Percentiles rank a stretch among this genome's conserved stretches.
Evolutionary conservation across 2,797 vertebrate species (phyloP).

Genomic region (Arctocebus calabarensis): DNA sequence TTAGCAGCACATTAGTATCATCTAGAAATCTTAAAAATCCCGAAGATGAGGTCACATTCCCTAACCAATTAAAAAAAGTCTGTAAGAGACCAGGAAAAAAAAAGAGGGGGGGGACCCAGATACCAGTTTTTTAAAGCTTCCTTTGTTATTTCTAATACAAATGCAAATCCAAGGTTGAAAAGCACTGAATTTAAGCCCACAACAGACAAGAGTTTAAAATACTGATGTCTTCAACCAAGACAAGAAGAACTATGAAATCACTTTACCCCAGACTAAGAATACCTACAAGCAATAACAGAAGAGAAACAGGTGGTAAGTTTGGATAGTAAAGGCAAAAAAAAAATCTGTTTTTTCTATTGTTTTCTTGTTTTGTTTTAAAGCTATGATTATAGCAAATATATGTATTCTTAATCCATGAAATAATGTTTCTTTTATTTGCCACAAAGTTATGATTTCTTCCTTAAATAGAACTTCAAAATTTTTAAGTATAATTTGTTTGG

Average conservation of each 20-base stretch:
- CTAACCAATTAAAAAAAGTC: not conserved
- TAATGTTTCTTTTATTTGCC: not conserved
- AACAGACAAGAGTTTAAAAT: not conserved
- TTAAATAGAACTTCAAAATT: not conserved
- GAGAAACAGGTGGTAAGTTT: not conserved
- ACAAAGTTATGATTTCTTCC: conserved; percentile 11
- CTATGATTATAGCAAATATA: not conserved
- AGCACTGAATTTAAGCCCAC: not conserved
- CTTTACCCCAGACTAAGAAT: not conserved
- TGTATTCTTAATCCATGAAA: not conserved
- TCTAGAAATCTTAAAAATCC: not conserved
- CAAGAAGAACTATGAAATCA: not conserved
- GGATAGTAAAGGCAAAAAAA: not conserved
- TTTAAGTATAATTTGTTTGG: not conserved
- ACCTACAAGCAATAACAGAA: not conserved
- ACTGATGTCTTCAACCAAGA: not conserved
- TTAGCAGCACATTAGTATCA: not conserved
- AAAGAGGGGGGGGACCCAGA: not conserved
- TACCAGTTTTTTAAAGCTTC: not conserved
- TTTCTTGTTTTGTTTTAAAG: conserved; percentile 49
- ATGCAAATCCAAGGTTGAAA: not conserved
- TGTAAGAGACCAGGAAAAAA: not conserved
- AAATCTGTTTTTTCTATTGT: not conserved
- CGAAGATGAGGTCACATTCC: not conserved
- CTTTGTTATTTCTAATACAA: conserved; percentile 16